Evolutionary conservation across 2,888 invertebrate genomes (phyloP).

Genomic region (Aromia moschata): DNA sequence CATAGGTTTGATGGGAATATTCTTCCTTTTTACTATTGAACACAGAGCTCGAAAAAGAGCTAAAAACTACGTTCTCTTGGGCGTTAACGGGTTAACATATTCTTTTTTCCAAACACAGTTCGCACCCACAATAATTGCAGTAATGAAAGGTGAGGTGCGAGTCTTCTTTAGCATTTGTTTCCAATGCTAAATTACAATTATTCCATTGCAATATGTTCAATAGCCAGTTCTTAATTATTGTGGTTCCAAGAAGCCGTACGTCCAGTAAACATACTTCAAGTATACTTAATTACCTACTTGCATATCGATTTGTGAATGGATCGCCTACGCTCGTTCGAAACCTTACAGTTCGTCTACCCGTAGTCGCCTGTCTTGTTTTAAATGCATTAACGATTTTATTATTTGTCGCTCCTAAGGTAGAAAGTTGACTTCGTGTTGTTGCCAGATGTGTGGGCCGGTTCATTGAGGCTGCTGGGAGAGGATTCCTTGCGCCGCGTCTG

Average conservation of each 20-base stretch:
- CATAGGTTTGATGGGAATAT: too few relatives aligned
- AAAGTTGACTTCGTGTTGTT: constrained; percentile 9
- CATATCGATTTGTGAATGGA: constrained; percentile 16
- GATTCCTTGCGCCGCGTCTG: constrained; percentile 4
- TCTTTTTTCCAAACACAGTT: too few relatives aligned
- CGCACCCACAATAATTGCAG: too few relatives aligned
- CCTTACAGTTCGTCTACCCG: constrained; percentile 2
- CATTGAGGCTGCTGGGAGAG: constrained; percentile 4
- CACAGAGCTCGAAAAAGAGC: too few relatives aligned
- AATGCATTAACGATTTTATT: constrained; percentile 15
- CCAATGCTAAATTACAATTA: not conserved
- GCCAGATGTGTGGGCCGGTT: constrained; percentile 12
- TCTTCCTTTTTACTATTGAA: too few relatives aligned
- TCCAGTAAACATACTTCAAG: constrained; percentile 7
- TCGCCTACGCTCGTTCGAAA: constrained; percentile 7
- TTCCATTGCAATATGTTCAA: not conserved
- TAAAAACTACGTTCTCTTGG: too few relatives aligned
- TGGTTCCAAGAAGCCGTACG: not conserved
- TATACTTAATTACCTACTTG: constrained; percentile 9
- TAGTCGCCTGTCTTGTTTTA: constrained; percentile 12
- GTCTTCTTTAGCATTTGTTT: not conserved
- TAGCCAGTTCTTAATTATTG: not conserved
- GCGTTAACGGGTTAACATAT: too few relatives aligned
- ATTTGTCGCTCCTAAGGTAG: constrained; percentile 9
- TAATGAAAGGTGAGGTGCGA: too few relatives aligned